phyloP scores from a whole-genome alignment of 2,888 invertebrate genomes.

The Antheraea yamamai region DNA sequence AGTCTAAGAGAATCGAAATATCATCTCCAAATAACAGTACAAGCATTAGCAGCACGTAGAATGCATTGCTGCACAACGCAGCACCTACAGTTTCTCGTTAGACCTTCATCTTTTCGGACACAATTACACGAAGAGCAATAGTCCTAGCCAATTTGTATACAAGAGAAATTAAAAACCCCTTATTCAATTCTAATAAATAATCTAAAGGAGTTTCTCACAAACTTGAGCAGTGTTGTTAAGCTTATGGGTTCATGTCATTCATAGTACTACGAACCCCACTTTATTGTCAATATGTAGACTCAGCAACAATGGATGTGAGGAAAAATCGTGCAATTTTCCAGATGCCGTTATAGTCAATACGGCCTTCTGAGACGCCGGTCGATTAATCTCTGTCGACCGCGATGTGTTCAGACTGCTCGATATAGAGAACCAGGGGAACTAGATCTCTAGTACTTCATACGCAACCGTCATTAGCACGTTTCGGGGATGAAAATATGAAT shows the following conservation, averaged over 20 bases:
- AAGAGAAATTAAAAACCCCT: background rate
- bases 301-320: slow-evolving; percentile 66
- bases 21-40: too few relatives aligned
- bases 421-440: slow-evolving; percentile 59
- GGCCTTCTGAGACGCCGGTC: slow-evolving; percentile 65
- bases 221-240: background rate
- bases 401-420: slow-evolving; percentile 65
- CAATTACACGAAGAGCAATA: background rate
- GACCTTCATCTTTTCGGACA: too few relatives aligned
- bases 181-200: background rate
- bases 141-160: background rate
- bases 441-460: slow-evolving; percentile 53
- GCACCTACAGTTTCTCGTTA: too few relatives aligned
- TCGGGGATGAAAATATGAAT: slow-evolving; percentile 29
- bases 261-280: slow-evolving; percentile 52
- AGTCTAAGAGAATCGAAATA: too few relatives aligned
- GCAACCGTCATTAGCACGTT: slow-evolving; percentile 50
- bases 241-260: slow-evolving; percentile 31
- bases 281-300: slow-evolving; percentile 66
- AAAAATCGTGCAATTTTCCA: slow-evolving; percentile 77
- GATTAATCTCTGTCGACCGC: slow-evolving; percentile 77
- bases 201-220: background rate
- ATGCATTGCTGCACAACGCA: too few relatives aligned
- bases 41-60: too few relatives aligned
- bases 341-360: slow-evolving; percentile 77